These are phyloP conservation scores for Bombylius major DNA, from an alignment of 2,888 invertebrate genomes.

Conservation along the genomic window DNA sequence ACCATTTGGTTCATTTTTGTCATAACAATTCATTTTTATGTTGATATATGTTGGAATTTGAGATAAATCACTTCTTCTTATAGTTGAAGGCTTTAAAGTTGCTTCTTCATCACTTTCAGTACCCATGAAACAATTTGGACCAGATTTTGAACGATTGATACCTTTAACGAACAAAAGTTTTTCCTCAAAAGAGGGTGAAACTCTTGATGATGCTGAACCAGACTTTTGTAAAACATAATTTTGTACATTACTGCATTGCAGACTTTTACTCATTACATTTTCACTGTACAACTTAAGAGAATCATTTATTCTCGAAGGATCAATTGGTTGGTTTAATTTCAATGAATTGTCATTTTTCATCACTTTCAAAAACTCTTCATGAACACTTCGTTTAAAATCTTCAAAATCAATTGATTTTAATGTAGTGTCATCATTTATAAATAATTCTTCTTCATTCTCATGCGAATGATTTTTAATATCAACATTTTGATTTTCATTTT, in stretches of 20 bases:
- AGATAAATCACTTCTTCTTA: slow-evolving; percentile 26
- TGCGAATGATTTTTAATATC: slow-evolving; percentile 19
- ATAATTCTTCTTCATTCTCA: slow-evolving; percentile 21
- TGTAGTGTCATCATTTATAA: slow-evolving; percentile 20
- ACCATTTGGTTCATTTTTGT: slow-evolving; percentile 24
- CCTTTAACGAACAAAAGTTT: slow-evolving; percentile 22
- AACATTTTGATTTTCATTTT: slow-evolving; percentile 12
- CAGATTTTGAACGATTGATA: slow-evolving; percentile 37
- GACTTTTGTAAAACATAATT: slow-evolving; percentile 32
- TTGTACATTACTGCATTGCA: neutral
- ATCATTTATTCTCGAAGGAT: slow-evolving; percentile 38
- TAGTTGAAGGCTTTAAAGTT: slow-evolving; percentile 28
- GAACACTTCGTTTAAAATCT: slow-evolving; percentile 35
- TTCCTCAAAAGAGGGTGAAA: slow-evolving; percentile 15
- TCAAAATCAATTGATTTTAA: slow-evolving; percentile 37
- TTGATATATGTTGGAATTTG: slow-evolving; percentile 23
- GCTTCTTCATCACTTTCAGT: slow-evolving; percentile 31
- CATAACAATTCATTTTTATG: slow-evolving; percentile 37
- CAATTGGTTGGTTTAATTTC: slow-evolving; percentile 38
- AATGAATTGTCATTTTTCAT: slow-evolving; percentile 33
- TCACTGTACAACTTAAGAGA: slow-evolving; percentile 37
- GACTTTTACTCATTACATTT: slow-evolving; percentile 36
- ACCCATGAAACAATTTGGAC: slow-evolving; percentile 33
- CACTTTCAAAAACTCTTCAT: slow-evolving; percentile 34
- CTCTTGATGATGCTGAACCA: slow-evolving; percentile 26